A percentile compares a stretch with the other conserved stretches of the same genome.
phyloP scores from a whole-genome alignment of 1,140 invertebrate species.

The Aphelinus atriplicis region DNA sequence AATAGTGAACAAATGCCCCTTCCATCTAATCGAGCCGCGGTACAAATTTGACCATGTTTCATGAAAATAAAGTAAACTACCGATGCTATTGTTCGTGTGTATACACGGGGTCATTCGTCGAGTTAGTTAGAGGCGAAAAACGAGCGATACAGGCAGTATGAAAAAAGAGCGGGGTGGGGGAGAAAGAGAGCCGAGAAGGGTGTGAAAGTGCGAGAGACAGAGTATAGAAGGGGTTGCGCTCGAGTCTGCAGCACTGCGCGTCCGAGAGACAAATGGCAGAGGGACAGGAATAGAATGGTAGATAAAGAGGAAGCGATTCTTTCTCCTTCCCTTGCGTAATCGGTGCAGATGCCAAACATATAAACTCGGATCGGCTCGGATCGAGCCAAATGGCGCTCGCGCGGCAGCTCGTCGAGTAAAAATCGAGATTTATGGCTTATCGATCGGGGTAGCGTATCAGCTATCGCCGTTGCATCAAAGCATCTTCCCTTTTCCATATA shows the following conservation, averaged over 20 bases:
- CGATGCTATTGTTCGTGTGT: too few species aligned
- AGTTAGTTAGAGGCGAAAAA: slow-evolving; percentile 1
- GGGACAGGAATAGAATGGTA: slow-evolving; percentile 16
- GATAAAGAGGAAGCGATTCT: slow-evolving; percentile 7
- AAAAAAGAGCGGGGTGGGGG: background rate
- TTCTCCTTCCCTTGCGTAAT: slow-evolving; percentile 25
- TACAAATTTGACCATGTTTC: too few species aligned
- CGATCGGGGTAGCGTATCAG: slow-evolving; percentile 20
- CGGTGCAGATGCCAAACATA: slow-evolving; percentile 25
- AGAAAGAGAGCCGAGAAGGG: slow-evolving; percentile 3
- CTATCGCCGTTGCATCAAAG: background rate
- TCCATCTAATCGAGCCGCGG: too few species aligned
- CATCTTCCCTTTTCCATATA: background rate
- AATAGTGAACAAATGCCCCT: too few species aligned
- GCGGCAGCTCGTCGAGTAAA: slow-evolving; percentile 16
- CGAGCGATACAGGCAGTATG: too few species aligned
- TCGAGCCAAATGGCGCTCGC: slow-evolving; percentile 24
- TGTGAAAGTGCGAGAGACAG: slow-evolving; percentile 22
- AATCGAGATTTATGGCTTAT: slow-evolving; percentile 45
- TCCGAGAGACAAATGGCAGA: slow-evolving; percentile 29
- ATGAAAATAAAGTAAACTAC: too few species aligned
- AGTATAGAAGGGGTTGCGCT: slow-evolving; percentile 20
- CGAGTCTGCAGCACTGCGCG: background rate
- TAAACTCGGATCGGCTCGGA: background rate
- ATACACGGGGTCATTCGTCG: background rate